Conservation (phyloP, 2,113 vertebrate genomes). For the Erythrolamprus reginae region DNA sequence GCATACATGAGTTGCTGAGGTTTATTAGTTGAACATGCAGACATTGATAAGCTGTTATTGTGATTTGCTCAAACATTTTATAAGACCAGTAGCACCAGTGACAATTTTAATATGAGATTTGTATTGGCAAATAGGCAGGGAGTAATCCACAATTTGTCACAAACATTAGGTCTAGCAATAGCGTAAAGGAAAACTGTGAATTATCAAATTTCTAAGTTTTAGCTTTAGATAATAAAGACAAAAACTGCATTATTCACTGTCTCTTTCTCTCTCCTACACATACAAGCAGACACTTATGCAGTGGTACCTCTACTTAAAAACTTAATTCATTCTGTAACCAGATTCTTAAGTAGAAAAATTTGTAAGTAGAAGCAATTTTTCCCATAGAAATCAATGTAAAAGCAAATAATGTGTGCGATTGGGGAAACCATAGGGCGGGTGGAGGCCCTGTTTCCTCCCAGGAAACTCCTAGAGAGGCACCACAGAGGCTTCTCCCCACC, state of each 20-base stretch:
- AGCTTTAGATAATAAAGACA: background rate
- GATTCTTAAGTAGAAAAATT: no score
- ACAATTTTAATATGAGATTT: background rate
- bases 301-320: no score
- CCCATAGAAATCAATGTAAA: no score
- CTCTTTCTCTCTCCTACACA: background rate
- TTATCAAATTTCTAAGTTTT: background rate
- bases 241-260: background rate
- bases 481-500: no score
- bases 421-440: no score
- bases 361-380: no score
- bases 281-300: background rate
- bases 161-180: slow-evolving; percentile 1
- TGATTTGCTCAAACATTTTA: background rate
- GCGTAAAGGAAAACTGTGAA: background rate
- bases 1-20: background rate
- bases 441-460: no score
- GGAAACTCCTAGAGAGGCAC: no score
- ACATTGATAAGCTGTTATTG: background rate
- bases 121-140: slow-evolving; percentile 3
- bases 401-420: no score
- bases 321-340: no score
- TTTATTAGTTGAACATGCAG: background rate
- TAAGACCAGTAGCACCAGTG: slow-evolving; percentile 5
- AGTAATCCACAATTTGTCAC: background rate